Evolutionary conservation across 2,888 invertebrate species (phyloP).

Genomic region (Acronicta psi): DNA sequence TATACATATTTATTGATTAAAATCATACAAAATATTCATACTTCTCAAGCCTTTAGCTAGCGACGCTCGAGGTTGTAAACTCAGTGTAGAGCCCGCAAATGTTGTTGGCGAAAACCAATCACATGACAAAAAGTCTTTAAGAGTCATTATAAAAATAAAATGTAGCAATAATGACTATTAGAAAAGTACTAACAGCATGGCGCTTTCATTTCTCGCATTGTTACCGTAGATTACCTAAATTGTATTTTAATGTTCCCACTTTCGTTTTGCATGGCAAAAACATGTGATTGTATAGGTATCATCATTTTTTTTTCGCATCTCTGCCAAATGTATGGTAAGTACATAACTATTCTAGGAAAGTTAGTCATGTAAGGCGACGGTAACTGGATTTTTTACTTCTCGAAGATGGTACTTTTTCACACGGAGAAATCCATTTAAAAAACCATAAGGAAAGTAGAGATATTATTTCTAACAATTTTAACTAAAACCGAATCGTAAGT

Average conservation of each 20-base stretch:
- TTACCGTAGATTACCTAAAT: constrained; percentile 59
- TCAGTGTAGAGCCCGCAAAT: neutral
- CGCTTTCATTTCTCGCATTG: constrained; percentile 63
- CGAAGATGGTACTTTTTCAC: neutral
- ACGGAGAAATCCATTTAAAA: neutral
- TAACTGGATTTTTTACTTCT: neutral
- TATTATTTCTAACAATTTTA: no score
- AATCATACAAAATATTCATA: no score
- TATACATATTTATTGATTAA: neutral
- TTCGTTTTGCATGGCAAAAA: constrained; percentile 53
- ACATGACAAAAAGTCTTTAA: neutral
- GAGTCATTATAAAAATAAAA: constrained; percentile 10
- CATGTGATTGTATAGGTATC: constrained; percentile 15
- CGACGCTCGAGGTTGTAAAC: neutral
- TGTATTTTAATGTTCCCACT: constrained; percentile 67
- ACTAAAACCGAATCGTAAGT: no score
- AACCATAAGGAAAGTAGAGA: neutral
- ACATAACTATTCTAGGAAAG: neutral
- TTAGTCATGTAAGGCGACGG: neutral
- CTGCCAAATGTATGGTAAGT: neutral
- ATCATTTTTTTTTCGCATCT: constrained; percentile 27
- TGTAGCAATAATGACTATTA: constrained; percentile 1
- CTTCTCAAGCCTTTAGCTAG: no score
- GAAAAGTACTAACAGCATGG: constrained; percentile 24
- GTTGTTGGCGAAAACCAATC: neutral